phyloP scores from a whole-genome alignment of 2,888 invertebrate species.

The Actias luna region DNA sequence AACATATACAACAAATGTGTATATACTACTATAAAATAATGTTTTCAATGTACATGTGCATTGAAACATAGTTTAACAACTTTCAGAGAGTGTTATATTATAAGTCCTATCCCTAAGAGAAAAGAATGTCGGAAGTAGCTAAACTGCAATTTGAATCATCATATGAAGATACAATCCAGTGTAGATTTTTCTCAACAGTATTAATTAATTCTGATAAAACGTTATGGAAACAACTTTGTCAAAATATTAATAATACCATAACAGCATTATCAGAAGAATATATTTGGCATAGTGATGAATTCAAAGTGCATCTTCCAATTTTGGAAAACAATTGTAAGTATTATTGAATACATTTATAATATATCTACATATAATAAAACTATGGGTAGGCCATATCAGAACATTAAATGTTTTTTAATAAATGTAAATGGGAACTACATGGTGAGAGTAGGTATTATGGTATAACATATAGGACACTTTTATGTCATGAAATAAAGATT shows the following conservation, averaged over 20 bases:
- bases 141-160: constrained; percentile 15
- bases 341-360: neutral
- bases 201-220: constrained; percentile 49
- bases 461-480: too few relatives aligned
- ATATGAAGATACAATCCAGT: constrained; percentile 88
- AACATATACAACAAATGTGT: too few relatives aligned
- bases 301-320: constrained; percentile 52
- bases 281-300: constrained; percentile 70
- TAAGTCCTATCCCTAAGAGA: too few relatives aligned
- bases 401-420: too few relatives aligned
- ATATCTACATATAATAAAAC: neutral
- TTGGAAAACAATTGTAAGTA: constrained; percentile 20
- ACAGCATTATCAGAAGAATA: constrained; percentile 66
- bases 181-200: constrained; percentile 85
- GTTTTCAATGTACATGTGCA: too few relatives aligned
- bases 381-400: too few relatives aligned
- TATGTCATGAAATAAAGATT: too few relatives aligned
- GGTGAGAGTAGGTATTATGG: too few relatives aligned
- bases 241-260: constrained; percentile 62
- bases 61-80: too few relatives aligned
- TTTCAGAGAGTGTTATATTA: too few relatives aligned
- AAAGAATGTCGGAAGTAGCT: neutral
- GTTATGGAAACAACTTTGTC: constrained; percentile 55
- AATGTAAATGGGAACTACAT: too few relatives aligned
- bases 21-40: too few relatives aligned